Conservation (phyloP, 2,113 vertebrate genomes). For the Trochalopteron elliotii region DNA sequence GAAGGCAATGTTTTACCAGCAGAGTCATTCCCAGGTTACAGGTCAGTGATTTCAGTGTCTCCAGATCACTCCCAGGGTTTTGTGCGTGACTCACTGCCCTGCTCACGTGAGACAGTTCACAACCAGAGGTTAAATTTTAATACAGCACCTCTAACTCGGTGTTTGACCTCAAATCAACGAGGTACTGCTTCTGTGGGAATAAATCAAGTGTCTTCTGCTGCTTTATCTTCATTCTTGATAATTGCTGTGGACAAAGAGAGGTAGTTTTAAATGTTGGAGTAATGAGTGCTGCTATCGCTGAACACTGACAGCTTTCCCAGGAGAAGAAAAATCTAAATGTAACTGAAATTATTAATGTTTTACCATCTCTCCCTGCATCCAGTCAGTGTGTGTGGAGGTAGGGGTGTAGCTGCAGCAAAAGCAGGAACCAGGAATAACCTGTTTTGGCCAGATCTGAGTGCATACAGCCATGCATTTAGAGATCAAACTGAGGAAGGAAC, state of each 20-base stretch:
- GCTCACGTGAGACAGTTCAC: not conserved
- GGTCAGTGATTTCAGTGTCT: slow-evolving; percentile 23
- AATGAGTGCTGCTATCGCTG: not conserved
- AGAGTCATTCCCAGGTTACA: not conserved
- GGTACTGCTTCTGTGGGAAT: not conserved
- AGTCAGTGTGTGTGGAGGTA: not conserved
- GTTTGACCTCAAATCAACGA: not conserved
- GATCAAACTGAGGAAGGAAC: not conserved
- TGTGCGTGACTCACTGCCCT: not conserved
- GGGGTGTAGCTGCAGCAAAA: not conserved
- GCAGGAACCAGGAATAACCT: not conserved
- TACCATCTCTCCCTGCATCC: not conserved
- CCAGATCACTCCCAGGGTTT: not conserved
- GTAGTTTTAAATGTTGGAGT: not conserved
- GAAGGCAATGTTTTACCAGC: slow-evolving; percentile 45
- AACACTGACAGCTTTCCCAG: not conserved
- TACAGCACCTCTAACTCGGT: not conserved
- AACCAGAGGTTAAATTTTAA: slow-evolving; percentile 49
- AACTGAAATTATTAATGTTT: not conserved
- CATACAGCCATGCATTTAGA: not conserved
- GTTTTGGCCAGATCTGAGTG: not conserved
- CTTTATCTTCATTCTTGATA: not conserved
- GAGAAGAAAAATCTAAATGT: not conserved
- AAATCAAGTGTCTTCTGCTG: not conserved
- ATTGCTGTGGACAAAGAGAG: not conserved